These are phyloP conservation scores for human (Homo sapiens) DNA, from an alignment of 2,113 vertebrate species.

Conservation along the genomic window DNA sequence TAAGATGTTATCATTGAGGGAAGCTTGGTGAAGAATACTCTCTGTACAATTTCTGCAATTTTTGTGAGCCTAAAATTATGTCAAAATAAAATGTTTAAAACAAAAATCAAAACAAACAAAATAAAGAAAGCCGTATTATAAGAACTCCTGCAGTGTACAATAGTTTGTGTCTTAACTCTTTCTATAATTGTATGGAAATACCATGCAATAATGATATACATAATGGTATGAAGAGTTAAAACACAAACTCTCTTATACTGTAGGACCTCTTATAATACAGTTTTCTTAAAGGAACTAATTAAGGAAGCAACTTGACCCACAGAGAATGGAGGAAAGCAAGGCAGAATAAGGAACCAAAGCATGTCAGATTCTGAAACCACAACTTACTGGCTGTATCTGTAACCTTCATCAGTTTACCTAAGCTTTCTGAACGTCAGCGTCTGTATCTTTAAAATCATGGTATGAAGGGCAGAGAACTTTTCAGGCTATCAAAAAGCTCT, in stretches of 20 bases:
- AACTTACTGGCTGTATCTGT: neutral
- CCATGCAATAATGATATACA: too few species aligned
- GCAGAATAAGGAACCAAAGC: neutral
- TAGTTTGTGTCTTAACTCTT: neutral
- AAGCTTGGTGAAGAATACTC: neutral
- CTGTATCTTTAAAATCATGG: slow-evolving; percentile 12
- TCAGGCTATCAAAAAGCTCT: neutral
- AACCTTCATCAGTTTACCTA: slow-evolving; percentile 18
- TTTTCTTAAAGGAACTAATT: too few species aligned
- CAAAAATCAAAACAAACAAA: slow-evolving; percentile 22
- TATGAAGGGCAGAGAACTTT: neutral
- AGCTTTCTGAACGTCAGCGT: neutral
- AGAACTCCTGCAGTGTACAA: neutral
- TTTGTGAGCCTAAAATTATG: slow-evolving; percentile 24
- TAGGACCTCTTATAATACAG: too few species aligned
- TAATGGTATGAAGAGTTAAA: too few species aligned
- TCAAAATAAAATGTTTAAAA: slow-evolving; percentile 51
- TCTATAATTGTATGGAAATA: neutral
- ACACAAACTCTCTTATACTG: too few species aligned
- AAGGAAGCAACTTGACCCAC: too few species aligned
- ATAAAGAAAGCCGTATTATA: neutral
- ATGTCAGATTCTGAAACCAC: neutral
- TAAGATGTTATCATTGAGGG: slow-evolving; percentile 17
- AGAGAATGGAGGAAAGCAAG: too few species aligned
- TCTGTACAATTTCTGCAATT: neutral